Conservation (phyloP, 2,113 vertebrate species). For the Dicaeum eximium region DNA sequence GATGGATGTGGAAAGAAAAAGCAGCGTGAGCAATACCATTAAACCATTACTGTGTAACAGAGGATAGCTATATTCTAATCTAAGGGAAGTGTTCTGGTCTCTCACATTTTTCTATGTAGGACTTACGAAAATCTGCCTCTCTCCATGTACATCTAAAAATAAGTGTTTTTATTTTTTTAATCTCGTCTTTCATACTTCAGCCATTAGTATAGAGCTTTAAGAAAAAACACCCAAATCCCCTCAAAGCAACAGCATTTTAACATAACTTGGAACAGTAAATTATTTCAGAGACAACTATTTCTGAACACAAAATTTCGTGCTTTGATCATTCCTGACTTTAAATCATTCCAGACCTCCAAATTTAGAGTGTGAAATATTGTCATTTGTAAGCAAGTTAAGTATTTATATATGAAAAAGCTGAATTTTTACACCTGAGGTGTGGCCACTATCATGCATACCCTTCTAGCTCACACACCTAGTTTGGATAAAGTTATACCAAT, state of each 20-base stretch:
- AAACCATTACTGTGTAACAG: not conserved
- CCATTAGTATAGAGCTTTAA: not conserved
- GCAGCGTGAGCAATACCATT: not conserved
- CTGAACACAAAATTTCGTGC: not conserved
- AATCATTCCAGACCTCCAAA: not conserved
- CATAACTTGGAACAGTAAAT: not conserved
- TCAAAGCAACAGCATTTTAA: not conserved
- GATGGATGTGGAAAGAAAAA: not conserved
- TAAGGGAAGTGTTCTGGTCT: not conserved
- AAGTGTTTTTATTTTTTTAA: accelerated
- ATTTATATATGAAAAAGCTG: not conserved
- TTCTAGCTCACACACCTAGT: not conserved
- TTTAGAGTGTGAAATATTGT: not conserved
- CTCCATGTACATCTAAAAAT: not conserved
- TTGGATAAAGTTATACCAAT: not conserved
- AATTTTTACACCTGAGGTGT: not conserved
- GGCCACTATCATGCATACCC: not conserved
- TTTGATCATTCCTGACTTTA: not conserved
- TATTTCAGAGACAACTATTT: not conserved
- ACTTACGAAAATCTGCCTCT: not conserved
- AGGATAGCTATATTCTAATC: not conserved
- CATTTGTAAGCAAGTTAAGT: not conserved
- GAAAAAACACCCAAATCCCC: not conserved
- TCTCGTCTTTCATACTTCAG: not conserved
- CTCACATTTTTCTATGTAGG: not conserved